A percentile compares a stretch with the other conserved stretches of the same genome.
These are phyloP conservation scores for Drosophila pectinifera DNA, from an alignment of 1,140 invertebrate species.

Conservation along the genomic window DNA sequence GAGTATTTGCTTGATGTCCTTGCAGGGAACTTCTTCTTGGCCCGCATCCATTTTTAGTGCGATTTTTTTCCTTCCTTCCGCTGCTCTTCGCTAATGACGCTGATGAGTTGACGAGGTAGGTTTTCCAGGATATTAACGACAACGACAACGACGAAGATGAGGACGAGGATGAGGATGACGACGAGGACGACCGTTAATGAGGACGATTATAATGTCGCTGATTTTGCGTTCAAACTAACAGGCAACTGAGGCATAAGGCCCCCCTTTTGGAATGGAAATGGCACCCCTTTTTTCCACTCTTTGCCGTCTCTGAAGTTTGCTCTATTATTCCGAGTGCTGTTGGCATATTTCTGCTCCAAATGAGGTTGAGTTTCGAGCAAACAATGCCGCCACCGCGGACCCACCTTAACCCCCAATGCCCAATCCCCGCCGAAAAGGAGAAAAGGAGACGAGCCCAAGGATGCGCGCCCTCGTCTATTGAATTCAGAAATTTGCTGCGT, in stretches of 20 bases:
- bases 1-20: neutral
- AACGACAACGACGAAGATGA: constrained; percentile 31
- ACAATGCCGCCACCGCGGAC: constrained; percentile 61
- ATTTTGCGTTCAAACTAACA: constrained; percentile 81
- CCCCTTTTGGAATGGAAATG: constrained; percentile 2
- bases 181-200: constrained; percentile 67
- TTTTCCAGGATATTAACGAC: constrained; percentile 82
- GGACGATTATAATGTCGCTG: constrained; percentile 83
- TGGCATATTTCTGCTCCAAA: constrained; percentile 78
- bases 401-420: constrained; percentile 1
- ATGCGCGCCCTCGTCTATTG: constrained; percentile 44
- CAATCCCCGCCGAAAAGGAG: neutral
- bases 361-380: constrained; percentile 77
- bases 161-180: constrained; percentile 5
- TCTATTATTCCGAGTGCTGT: constrained; percentile 74
- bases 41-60: constrained; percentile 3
- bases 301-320: constrained; percentile 20
- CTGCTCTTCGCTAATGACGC: constrained; percentile 74
- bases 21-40: neutral
- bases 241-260: constrained; percentile 53
- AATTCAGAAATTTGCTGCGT: constrained; percentile 61
- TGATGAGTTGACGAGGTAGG: constrained; percentile 82
- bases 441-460: constrained; percentile 21
- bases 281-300: constrained; percentile 14
- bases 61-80: constrained; percentile 25